Percentiles rank a stretch among this genome's conserved stretches.
Evolutionary conservation across 2,113 vertebrate genomes (phyloP).

Genomic region (Etia nguti): DNA sequence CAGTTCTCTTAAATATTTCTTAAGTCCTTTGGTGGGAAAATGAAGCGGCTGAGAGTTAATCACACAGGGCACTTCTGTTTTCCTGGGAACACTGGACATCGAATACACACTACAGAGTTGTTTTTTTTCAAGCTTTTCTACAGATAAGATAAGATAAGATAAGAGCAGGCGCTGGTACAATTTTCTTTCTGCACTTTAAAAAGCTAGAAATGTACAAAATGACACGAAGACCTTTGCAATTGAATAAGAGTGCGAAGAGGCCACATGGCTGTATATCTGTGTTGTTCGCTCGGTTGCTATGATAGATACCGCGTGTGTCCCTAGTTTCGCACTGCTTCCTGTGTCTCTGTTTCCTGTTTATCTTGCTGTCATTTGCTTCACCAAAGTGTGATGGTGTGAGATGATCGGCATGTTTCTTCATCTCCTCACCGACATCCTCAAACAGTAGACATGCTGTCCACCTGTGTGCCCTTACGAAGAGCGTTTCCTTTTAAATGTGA

Average conservation of each 20-base stretch:
- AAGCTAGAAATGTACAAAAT: not conserved
- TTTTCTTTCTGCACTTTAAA: not conserved
- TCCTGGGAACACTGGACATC: not conserved
- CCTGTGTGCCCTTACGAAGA: not conserved
- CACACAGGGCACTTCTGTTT: not conserved
- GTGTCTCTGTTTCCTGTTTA: slow-evolving; percentile 81
- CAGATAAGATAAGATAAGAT: not conserved
- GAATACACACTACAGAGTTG: not conserved
- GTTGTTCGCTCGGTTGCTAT: slow-evolving; percentile 51
- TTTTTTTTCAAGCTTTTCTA: not conserved
- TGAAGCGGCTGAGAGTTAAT: not conserved
- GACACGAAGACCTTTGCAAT: not conserved
- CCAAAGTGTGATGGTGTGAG: slow-evolving; percentile 68
- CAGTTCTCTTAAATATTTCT: slow-evolving; percentile 34
- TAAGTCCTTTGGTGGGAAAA: slow-evolving; percentile 17
- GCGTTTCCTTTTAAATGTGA: not conserved
- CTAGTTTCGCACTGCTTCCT: slow-evolving; percentile 74
- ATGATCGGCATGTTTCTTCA: slow-evolving; percentile 57
- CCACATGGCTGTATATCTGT: not conserved
- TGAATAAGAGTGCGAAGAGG: not conserved
- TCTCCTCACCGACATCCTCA: slow-evolving; percentile 22
- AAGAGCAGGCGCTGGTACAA: not conserved
- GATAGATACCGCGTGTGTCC: slow-evolving; percentile 61
- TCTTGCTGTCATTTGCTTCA: slow-evolving; percentile 72
- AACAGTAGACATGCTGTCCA: not conserved